These are phyloP conservation scores for Apodemus agrarius DNA, from an alignment of 2,797 vertebrate genomes.

Conservation along the genomic window DNA sequence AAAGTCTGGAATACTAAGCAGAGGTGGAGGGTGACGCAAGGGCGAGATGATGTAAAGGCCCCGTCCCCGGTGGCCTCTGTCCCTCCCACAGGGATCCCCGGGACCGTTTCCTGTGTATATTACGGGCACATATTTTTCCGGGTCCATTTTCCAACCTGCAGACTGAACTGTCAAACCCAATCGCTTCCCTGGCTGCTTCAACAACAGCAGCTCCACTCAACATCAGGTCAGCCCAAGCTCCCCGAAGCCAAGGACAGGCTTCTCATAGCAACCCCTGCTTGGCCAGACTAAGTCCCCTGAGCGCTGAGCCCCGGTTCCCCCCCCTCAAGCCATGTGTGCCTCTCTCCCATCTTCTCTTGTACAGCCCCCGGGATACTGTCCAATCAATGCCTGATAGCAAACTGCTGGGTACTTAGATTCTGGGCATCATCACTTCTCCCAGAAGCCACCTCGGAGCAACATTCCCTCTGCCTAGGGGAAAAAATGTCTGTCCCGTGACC, in stretches of 20 bases:
- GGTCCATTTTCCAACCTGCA: not conserved
- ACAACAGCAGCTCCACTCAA: not conserved
- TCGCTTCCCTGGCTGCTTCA: not conserved
- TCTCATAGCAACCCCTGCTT: fast-evolving
- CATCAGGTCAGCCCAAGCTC: not conserved
- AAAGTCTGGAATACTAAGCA: not conserved
- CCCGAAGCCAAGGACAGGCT: not conserved
- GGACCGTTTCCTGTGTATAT: not conserved
- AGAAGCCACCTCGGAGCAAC: not conserved
- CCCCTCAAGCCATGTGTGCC: not conserved
- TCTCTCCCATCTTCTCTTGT: not conserved
- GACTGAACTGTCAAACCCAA: not conserved
- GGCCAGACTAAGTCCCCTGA: not conserved
- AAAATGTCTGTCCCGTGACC: not conserved
- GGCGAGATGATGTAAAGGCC: conserved; percentile 19
- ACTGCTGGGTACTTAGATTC: not conserved
- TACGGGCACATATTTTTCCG: fast-evolving
- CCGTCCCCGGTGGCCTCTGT: fast-evolving
- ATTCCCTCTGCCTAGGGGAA: not conserved
- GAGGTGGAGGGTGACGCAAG: not conserved
- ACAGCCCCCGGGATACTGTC: not conserved
- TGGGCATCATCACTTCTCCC: not conserved
- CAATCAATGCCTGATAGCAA: not conserved
- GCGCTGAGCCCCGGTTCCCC: not conserved
- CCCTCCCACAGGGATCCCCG: not conserved